A percentile compares a stretch with the other conserved stretches of the same genome.
These are phyloP conservation scores for Myathropa florea DNA, from an alignment of 2,888 invertebrate species.

Conservation along the genomic window DNA sequence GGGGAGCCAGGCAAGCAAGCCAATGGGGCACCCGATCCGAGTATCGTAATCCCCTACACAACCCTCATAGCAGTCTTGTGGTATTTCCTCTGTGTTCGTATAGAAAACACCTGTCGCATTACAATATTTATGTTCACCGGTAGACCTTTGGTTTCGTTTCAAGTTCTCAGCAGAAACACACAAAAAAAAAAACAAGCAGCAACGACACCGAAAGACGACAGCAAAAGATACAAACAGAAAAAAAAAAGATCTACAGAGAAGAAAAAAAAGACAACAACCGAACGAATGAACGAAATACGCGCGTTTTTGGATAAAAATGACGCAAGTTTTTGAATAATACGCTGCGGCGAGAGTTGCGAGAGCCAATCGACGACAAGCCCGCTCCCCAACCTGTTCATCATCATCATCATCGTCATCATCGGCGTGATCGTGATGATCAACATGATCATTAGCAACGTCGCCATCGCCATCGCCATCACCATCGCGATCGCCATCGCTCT, in stretches of 20 bases:
- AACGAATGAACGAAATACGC: slow-evolving; percentile 54
- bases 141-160: slow-evolving; percentile 76
- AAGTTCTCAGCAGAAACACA: slow-evolving; percentile 56
- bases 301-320: slow-evolving; percentile 60
- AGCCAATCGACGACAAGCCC: slow-evolving; percentile 50
- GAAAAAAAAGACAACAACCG: neutral
- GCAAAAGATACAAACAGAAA: slow-evolving; percentile 30
- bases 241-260: neutral
- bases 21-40: slow-evolving; percentile 38
- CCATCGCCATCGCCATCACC: slow-evolving; percentile 6
- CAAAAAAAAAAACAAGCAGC: slow-evolving; percentile 7
- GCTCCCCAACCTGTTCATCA: slow-evolving; percentile 58
- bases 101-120: slow-evolving; percentile 80
- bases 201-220: slow-evolving; percentile 16
- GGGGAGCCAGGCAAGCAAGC: neutral
- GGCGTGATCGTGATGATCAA: slow-evolving; percentile 12
- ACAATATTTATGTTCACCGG: slow-evolving; percentile 80
- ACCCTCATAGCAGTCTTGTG: slow-evolving; percentile 26
- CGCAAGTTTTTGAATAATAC: slow-evolving; percentile 69
- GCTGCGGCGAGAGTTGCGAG: slow-evolving; percentile 22
- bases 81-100: slow-evolving; percentile 47
- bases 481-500: slow-evolving; percentile 36
- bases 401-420: slow-evolving; percentile 40
- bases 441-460: slow-evolving; percentile 1
- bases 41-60: slow-evolving; percentile 35